Evolutionary conservation across 2,113 vertebrate species (phyloP), one percentile per base, ranked within the genome.

Genomic region (Semicossyphus pulcher): DNA sequence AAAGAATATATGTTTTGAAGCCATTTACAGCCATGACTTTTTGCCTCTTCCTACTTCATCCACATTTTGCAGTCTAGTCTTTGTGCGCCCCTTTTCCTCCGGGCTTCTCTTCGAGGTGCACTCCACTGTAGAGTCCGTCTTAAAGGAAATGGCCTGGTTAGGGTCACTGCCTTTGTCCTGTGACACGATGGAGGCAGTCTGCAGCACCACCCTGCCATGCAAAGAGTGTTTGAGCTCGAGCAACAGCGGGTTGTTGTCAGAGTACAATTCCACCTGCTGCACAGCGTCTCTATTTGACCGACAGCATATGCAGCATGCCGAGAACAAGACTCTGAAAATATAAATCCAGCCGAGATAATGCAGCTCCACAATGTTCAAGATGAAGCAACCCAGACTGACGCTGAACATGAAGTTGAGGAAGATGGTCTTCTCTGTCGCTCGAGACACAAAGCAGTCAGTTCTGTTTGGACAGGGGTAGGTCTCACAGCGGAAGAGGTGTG

Each of bases 351-450:
- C 92, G 0, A 91, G 72, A 36, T 87, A 92, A 67, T 91, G 88
- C 41, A 93, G 75, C 72, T 93, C 90, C 31, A 78, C 88, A 53
- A 91, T 84, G 76, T 92, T 94, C 47, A 91, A 64, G 52, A 94
- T 69, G 65, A 92, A 94, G 73, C 89, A 94, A 9, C 86, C 89
- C 0, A 89, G 58, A 29, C 89, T 91, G 65, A 90, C 82, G 7
- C 80, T 84, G 29, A 92, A 91, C 86, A 90, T 91, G 63, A 94
- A 92, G 70, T 91, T 92, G 71, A 94, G 86, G 31, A 93, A 92
- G 62, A 91, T 87, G 37, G 88, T 93, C 72, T 93, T 91, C 78
- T 94, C 89, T 1, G 84, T 91, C 23, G 88, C 90, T 32, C 88
- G 89, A 21, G 90, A 94, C 44, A 93, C 72, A 62, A 93, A 93